Evolutionary conservation across 2,888 invertebrate species (phyloP).

Genomic region (Heliothis peltigera): DNA sequence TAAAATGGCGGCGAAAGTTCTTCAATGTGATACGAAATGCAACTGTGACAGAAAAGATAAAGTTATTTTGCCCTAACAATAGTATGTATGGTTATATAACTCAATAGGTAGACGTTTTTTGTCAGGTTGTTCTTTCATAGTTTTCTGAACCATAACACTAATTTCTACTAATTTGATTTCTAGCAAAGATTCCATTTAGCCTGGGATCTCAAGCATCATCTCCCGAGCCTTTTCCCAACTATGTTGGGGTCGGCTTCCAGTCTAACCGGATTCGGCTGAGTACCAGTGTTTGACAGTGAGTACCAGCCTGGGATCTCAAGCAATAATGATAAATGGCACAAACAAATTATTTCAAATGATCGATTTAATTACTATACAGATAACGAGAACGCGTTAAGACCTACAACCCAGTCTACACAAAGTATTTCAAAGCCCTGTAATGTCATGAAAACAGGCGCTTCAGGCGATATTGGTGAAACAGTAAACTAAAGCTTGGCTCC

Average conservation of each 20-base stretch:
- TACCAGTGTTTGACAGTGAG: too few species aligned
- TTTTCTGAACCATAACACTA: not conserved
- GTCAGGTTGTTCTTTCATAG: not conserved
- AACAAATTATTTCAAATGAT: not conserved
- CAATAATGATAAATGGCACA: too few species aligned
- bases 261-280: too few species aligned
- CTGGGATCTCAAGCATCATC: too few species aligned
- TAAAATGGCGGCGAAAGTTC: conserved; percentile 6
- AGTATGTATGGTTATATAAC: too few species aligned
- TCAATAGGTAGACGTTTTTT: too few species aligned
- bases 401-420: not conserved
- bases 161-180: not conserved
- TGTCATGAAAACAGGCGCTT: not conserved
- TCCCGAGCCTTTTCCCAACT: too few species aligned
- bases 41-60: not conserved
- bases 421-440: not conserved
- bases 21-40: not conserved
- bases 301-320: too few species aligned
- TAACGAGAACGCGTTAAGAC: not conserved
- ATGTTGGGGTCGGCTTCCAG: too few species aligned
- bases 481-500: conserved; percentile 34
- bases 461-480: conserved; percentile 1
- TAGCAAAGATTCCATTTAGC: too few species aligned
- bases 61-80: too few species aligned
- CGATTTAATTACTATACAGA: too few species aligned